Percentiles rank a stretch among this genome's conserved stretches.
Evolutionary conservation across 2,113 vertebrate species (phyloP).

Genomic region (Pogonocichla stellata): DNA sequence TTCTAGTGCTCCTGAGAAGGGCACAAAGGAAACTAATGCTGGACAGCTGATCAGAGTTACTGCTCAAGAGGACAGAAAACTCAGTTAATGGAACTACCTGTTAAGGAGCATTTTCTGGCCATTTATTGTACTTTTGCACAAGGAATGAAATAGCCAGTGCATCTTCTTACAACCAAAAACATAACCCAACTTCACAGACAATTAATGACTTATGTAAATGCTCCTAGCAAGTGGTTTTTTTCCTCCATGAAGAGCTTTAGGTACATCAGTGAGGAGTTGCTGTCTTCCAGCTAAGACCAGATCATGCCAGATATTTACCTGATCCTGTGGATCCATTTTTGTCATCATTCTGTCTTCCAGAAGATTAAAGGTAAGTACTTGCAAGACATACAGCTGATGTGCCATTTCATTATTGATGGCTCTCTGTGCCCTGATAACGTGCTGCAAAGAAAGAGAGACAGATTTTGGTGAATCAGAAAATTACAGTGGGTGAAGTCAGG

Average conservation of each 20-base stretch:
- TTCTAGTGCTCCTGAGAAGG: neutral
- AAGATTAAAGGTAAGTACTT: constrained; percentile 97
- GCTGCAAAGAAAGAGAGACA: constrained; percentile 68
- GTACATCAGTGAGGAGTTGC: neutral
- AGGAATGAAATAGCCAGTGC: neutral
- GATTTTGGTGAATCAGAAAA: neutral
- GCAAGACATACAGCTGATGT: constrained; percentile 95
- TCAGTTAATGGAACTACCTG: neutral
- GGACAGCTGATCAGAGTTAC: neutral
- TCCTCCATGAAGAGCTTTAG: neutral
- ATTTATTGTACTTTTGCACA: neutral
- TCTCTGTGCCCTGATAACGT: constrained; percentile 90
- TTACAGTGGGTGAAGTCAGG: neutral
- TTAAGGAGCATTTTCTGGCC: neutral
- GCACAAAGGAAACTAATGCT: neutral
- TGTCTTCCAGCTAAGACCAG: neutral
- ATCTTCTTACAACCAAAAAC: neutral
- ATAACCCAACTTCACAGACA: neutral
- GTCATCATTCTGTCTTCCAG: constrained; percentile 99
- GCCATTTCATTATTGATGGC: constrained; percentile 98
- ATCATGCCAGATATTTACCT: constrained; percentile 71
- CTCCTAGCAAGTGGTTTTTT: neutral
- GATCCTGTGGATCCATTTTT: constrained; percentile 99
- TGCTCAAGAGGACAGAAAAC: neutral
- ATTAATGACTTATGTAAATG: neutral